A percentile compares a stretch with the other conserved stretches of the same genome.
Conservation (phyloP, 2,888 invertebrate genomes). For the Thera obeliscata region DNA sequence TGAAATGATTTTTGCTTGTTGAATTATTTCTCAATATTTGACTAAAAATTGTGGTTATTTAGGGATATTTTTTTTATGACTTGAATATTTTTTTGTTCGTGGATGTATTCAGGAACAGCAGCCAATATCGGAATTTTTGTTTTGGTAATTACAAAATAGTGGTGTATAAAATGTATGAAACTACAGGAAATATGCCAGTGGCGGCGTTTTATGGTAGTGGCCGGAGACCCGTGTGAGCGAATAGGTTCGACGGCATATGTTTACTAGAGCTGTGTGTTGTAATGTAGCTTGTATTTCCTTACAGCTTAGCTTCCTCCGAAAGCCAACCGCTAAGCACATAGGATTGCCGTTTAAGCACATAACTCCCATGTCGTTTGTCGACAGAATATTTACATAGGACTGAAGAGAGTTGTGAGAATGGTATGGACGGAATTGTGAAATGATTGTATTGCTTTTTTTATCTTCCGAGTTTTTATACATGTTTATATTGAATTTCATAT, state of each 20-base stretch:
- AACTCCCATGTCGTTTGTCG: conserved; percentile 37
- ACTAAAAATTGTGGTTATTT: too few relatives aligned
- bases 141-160: too few relatives aligned
- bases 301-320: conserved; percentile 37
- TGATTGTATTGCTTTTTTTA: conserved; percentile 48
- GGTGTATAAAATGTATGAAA: too few relatives aligned
- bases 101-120: too few relatives aligned
- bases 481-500: neutral
- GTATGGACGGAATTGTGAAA: conserved; percentile 50
- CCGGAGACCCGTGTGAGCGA: neutral
- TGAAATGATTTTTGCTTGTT: too few relatives aligned
- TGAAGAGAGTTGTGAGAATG: conserved; percentile 53
- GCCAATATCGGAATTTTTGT: too few relatives aligned
- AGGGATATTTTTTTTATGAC: too few relatives aligned
- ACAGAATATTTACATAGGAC: conserved; percentile 51
- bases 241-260: neutral
- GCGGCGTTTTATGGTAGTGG: too few relatives aligned
- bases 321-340: conserved; percentile 61
- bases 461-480: neutral
- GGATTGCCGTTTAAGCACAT: conserved; percentile 49
- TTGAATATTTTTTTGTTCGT: too few relatives aligned
- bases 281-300: conserved; percentile 8
- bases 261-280: conserved; percentile 1
- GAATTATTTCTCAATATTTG: too few relatives aligned
- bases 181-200: too few relatives aligned